Evolutionary conservation across 2,113 vertebrate species (phyloP), one percentile per base, ranked within the genome.

Genomic region (Triplophysa dalaica): DNA sequence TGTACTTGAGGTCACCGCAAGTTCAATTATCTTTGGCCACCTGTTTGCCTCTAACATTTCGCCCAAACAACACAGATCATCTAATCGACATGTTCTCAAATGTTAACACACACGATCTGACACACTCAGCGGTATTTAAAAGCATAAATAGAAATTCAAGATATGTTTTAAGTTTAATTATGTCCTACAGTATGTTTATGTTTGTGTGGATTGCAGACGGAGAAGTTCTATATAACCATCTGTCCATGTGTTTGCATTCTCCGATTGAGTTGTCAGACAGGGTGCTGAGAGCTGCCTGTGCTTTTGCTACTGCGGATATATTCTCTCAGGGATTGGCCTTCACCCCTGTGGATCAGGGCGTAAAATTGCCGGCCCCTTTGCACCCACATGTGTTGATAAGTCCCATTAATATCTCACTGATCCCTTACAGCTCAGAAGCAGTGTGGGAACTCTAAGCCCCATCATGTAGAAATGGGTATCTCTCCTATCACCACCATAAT

Each of bases 301-400:
- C 67, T 69, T 77, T 70, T 48, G 68, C 77, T 79, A 70, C 54
- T 14, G 54, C 19, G 8, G 38, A n/a, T 58, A 54, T 70, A 58
- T 76, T 24, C 79, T 70, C 72, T 78, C 33, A 60, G 61, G 85
- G 80, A 83, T 80, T 82, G 54, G 65, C 70, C 78, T 69, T 79
- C 63, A 73, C 81, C 67, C 62, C 58, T 22, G 50, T 22, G 79
- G 89, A 89, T 85, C 80, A 85, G 69, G 77, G 79, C 50, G 70
- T 87, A 82, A 87, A 89, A 89, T 88, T 83, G 77, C 84, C 79
- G 82, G 81, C 84, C 82, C 82, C 80, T 85, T 90, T 89, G 81
- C 88, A 88, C 89, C 85, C 86, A 79, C 68, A 76, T 84, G 89
- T 89, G 89, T 88, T 83, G 80, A 88, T 89, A 87, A 87, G 85